A percentile compares a stretch with the other conserved stretches of the same genome.
phyloP scores from a whole-genome alignment of 2,797 vertebrate genomes.

The Siniperca scherzeri region DNA sequence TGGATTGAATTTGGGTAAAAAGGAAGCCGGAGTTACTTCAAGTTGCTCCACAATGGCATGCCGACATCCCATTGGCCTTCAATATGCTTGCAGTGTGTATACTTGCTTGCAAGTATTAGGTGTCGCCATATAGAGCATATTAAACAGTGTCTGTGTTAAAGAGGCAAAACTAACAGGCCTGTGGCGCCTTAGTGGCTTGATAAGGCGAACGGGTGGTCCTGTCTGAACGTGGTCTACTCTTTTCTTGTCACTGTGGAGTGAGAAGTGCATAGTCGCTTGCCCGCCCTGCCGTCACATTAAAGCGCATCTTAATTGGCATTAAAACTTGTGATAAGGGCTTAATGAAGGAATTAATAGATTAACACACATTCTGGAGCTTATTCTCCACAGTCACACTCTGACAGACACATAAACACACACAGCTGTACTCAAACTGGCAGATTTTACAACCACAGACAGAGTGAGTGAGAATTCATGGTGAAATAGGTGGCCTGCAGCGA shows the following conservation, averaged over 20 bases:
- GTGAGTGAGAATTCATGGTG: conserved; percentile 46
- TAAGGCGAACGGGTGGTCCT: conserved; percentile 71
- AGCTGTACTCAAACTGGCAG: conserved; percentile 61
- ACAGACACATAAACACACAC: conserved; percentile 75
- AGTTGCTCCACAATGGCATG: conserved; percentile 32
- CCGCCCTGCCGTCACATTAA: conserved; percentile 82
- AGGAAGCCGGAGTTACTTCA: conserved; percentile 32
- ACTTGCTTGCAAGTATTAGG: conserved; percentile 38
- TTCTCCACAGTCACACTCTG: conserved; percentile 75
- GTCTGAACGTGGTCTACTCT: conserved; percentile 59
- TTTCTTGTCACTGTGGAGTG: conserved; percentile 71
- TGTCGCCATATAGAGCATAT: conserved; percentile 42
- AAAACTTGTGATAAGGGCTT: conserved; percentile 86
- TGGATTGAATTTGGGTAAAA: conserved; percentile 44
- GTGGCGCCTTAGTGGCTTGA: conserved; percentile 60
- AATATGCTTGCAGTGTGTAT: conserved; percentile 27
- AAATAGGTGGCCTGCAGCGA: conserved; percentile 57
- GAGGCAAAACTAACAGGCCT: conserved; percentile 67
- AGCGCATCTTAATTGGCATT: conserved; percentile 87
- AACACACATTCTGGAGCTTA: conserved; percentile 78
- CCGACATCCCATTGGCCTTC: conserved; percentile 44
- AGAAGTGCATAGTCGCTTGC: conserved; percentile 72
- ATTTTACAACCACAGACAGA: conserved; percentile 56
- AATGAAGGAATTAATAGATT: conserved; percentile 89
- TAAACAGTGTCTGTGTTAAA: conserved; percentile 59